These are phyloP conservation scores for Trichonephila clavipes DNA, from an alignment of 1,140 invertebrate genomes.

Conservation along the genomic window DNA sequence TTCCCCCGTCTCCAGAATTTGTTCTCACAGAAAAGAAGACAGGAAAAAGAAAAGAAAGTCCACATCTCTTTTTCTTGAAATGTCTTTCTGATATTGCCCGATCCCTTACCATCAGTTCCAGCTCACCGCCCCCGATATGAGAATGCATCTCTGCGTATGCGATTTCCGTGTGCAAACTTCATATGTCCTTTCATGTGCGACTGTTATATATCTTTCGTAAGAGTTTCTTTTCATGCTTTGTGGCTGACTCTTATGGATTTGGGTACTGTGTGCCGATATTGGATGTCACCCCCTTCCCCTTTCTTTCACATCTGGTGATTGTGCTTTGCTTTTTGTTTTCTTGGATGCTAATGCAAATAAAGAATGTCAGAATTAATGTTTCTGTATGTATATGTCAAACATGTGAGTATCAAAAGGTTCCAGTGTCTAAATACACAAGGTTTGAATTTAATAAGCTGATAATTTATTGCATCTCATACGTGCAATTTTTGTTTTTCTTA, in stretches of 20 bases:
- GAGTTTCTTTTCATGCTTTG: not conserved
- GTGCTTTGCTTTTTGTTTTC: not conserved
- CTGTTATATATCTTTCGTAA: not conserved
- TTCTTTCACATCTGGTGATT: not conserved
- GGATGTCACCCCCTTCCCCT: not conserved
- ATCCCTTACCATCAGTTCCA: conserved; percentile 24
- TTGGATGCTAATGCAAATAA: not conserved
- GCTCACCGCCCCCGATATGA: not conserved
- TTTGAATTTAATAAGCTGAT: no score
- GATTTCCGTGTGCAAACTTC: conserved; percentile 37
- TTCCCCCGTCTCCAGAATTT: not conserved
- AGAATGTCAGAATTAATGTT: no score
- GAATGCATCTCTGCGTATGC: not conserved
- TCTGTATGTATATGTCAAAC: no score
- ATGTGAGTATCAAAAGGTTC: no score
- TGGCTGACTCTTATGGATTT: not conserved
- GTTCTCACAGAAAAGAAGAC: not conserved
- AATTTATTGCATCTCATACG: no score
- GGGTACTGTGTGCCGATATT: not conserved
- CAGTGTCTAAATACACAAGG: no score
- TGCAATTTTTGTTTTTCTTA: no score
- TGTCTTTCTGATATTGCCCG: conserved; percentile 8
- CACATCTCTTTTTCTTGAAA: not conserved
- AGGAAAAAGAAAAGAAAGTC: not conserved
- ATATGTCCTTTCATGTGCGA: conserved; percentile 26